A percentile compares a stretch with the other conserved stretches of the same genome.
These are phyloP conservation scores for Oryzias curvinotus DNA, from an alignment of 2,113 vertebrate genomes.

Conservation along the genomic window DNA sequence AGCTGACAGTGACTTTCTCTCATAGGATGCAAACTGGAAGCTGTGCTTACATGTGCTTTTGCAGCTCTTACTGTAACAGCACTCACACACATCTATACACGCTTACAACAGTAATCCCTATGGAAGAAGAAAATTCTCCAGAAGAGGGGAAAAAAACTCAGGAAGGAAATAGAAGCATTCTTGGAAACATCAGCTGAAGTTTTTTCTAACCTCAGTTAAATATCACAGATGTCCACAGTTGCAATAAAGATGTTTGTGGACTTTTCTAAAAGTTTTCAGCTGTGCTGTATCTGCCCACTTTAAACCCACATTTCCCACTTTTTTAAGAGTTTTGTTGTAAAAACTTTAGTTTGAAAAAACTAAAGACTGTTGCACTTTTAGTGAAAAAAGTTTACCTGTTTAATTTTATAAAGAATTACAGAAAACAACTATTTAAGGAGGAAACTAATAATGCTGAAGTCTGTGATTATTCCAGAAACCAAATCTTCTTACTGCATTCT, in stretches of 20 bases:
- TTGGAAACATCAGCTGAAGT: not conserved
- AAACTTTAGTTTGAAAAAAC: no score
- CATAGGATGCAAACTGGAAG: conserved; percentile 6
- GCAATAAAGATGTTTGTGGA: not conserved
- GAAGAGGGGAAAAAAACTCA: not conserved
- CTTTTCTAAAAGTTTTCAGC: not conserved
- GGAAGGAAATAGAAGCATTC: conserved; percentile 2
- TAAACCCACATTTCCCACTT: no score
- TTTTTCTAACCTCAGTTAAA: not conserved
- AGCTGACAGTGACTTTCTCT: conserved; percentile 42
- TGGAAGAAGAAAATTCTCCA: conserved; percentile 1
- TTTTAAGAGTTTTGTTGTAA: no score
- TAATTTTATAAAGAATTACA: no score
- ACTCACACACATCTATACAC: not conserved
- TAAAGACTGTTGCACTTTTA: no score
- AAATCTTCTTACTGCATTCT: conserved; percentile 72
- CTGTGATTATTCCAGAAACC: conserved; percentile 36
- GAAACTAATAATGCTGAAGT: conserved; percentile 41
- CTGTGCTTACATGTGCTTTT: conserved; percentile 9
- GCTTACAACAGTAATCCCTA: not conserved
- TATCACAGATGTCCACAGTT: not conserved
- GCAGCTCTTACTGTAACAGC: conserved; percentile 15
- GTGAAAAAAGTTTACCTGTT: no score
- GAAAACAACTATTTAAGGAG: conserved; percentile 10
- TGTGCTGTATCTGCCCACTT: no score